These are phyloP conservation scores for Balaeniceps rex DNA, from an alignment of 2,113 vertebrate genomes.

Conservation along the genomic window DNA sequence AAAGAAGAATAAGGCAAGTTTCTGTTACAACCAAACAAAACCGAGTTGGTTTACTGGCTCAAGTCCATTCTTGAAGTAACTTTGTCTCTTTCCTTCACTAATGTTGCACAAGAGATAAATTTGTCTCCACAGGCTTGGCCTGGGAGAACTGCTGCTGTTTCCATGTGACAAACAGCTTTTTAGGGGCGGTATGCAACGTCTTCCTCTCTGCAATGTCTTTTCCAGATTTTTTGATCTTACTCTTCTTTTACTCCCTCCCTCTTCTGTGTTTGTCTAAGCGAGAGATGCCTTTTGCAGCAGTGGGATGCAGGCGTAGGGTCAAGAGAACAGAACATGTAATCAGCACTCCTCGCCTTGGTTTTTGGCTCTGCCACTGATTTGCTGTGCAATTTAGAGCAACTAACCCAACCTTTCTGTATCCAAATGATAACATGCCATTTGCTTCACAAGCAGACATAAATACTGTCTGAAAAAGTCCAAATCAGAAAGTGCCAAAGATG, in stretches of 20 bases:
- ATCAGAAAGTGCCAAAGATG: neutral
- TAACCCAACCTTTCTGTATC: neutral
- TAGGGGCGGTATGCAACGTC: neutral
- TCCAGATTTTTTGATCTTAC: slow-evolving; percentile 1
- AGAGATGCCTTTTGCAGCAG: neutral
- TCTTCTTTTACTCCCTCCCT: neutral
- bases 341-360: neutral
- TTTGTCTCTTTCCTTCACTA: slow-evolving; percentile 1
- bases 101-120: slow-evolving; percentile 11
- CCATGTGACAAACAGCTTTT: slow-evolving; percentile 15
- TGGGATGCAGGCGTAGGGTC: neutral
- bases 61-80: neutral
- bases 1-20: neutral
- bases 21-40: neutral
- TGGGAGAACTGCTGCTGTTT: neutral
- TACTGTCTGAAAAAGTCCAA: neutral
- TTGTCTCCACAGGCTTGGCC: neutral
- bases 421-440: neutral
- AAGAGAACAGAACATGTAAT: neutral
- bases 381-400: neutral
- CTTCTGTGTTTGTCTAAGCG: neutral
- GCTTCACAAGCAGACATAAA: neutral
- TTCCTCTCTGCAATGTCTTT: slow-evolving; percentile 9
- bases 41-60: neutral
- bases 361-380: neutral